Percentiles rank a stretch among this genome's conserved stretches.
Evolutionary conservation across 2,797 vertebrate species (phyloP).

Genomic region (Falco cherrug): DNA sequence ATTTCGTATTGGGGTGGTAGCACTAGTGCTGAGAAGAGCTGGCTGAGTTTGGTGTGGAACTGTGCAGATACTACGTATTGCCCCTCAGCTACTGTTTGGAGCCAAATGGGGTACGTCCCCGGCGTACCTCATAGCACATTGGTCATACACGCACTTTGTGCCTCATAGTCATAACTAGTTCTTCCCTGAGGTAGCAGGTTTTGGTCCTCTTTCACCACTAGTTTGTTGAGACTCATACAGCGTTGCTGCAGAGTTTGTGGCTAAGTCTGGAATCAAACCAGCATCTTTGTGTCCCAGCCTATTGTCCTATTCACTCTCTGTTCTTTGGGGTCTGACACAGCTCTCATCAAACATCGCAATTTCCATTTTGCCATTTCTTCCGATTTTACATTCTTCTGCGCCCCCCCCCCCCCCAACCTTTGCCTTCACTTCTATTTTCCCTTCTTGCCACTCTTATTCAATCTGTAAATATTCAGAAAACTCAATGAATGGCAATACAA

Average conservation of each 20-base stretch:
- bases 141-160: not conserved
- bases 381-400: not conserved
- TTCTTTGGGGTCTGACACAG: slow-evolving; percentile 24
- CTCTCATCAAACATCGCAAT: not conserved
- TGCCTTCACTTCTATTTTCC: not conserved
- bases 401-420: not conserved
- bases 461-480: slow-evolving; percentile 29
- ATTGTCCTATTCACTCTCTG: slow-evolving; percentile 39
- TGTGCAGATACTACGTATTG: not conserved
- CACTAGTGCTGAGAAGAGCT: not conserved
- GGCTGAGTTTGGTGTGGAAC: not conserved
- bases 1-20: not conserved
- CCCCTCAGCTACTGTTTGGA: not conserved
- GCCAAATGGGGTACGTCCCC: not conserved
- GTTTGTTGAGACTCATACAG: not conserved
- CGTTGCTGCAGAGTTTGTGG: slow-evolving; percentile 3
- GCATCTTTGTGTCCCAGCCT: slow-evolving; percentile 19
- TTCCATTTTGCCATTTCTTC: slow-evolving; percentile 16
- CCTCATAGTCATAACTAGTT: not conserved
- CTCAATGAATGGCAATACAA: not conserved
- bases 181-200: not conserved
- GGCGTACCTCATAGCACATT: not conserved
- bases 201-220: not conserved
- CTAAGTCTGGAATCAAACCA: slow-evolving; percentile 17
- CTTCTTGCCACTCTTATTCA: not conserved